These are phyloP conservation scores for Tetragnatha montana DNA, from an alignment of 2,888 invertebrate species.

Conservation along the genomic window DNA sequence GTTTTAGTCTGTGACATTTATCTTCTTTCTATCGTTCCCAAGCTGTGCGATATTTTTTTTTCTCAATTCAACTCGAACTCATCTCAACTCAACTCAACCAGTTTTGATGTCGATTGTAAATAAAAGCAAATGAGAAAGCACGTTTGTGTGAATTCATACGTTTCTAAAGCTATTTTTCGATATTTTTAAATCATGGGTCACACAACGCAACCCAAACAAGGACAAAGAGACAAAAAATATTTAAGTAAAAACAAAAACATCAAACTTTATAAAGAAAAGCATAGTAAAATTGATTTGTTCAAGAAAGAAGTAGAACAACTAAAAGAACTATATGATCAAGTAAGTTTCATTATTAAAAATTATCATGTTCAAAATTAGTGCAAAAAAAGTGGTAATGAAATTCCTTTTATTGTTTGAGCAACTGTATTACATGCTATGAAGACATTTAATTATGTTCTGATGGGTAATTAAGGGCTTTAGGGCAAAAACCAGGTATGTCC, in stretches of 20 bases:
- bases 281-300: slow-evolving; percentile 35
- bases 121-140: background rate
- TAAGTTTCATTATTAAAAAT: background rate
- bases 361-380: no score
- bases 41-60: slow-evolving; percentile 11
- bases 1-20: no score
- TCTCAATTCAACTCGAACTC: background rate
- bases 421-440: no score
- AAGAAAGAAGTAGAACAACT: slow-evolving; percentile 41
- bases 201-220: background rate
- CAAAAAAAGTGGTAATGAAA: no score
- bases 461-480: no score
- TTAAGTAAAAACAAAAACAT: slow-evolving; percentile 54
- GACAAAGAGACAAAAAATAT: slow-evolving; percentile 42
- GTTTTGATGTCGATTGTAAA: background rate
- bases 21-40: background rate
- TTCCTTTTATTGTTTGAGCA: no score
- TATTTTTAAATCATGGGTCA: slow-evolving; percentile 8
- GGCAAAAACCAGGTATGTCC: no score
- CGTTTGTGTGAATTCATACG: background rate
- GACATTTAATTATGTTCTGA: no score
- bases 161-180: background rate
- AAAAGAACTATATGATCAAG: slow-evolving; percentile 46
- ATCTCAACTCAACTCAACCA: no score
- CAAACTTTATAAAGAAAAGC: slow-evolving; percentile 49